Evolutionary conservation across 2,113 vertebrate genomes (phyloP), one percentile per base, ranked within the genome.

Genomic region (Oncorhynchus mykiss): DNA sequence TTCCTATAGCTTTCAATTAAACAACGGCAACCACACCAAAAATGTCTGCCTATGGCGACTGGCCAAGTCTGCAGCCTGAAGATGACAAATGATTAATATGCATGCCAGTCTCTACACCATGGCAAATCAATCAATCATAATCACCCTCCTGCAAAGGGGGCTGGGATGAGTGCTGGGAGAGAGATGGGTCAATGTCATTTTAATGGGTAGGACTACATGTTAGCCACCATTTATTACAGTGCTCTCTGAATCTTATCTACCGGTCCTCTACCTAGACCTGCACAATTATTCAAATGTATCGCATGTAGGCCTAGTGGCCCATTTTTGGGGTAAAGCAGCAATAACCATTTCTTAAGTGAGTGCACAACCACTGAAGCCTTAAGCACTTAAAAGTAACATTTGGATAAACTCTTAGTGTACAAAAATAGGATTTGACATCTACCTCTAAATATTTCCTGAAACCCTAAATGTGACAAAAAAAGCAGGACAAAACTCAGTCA

Each of bases 71-170:
- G 85, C 72, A 85, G 84, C 84, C 82, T 80, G 82, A 88, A 80
- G 81, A 79, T 79, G 83, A 83, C 76, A 74, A 14, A 85, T 91
- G 85, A 93, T 92, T 91, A 85, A 93, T 92, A 90, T 92, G 91
- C 90, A 90, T 91, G 92, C 87, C 90, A 88, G 86, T 79, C 80
- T 83, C 82, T 82, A 86, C 83, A 84, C 84, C 84, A 70, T 82
- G 76, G 79, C 71, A 85, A 87, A 91, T 91, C 89, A 88, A 91
- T 92, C 92, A 90, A 91, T 92, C 91, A 91, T 25, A 78, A 73
- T 75, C 80, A 74, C 83, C 86, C 86, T 86, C 81, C 83, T 81
- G 87, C 86, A 87, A 85, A 87, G 81, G 83, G 84, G 77, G 81
- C 80, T 34, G 29, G 68, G 79, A 86, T 80, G 83, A 74, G 80